Evolutionary conservation across 2,797 vertebrate genomes (phyloP).

Genomic region (Pteronotus mesoamericanus): DNA sequence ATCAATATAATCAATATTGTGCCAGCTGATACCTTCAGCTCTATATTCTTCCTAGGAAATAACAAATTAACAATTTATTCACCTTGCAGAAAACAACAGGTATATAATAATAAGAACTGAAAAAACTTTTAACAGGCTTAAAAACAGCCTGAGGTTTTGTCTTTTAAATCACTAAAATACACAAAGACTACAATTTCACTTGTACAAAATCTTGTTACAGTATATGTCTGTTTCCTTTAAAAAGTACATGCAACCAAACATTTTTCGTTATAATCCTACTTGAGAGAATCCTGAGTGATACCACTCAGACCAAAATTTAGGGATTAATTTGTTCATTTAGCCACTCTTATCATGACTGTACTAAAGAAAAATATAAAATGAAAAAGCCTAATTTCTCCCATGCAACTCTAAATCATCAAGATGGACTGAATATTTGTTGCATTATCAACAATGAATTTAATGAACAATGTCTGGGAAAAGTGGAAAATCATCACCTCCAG

Average conservation of each 20-base stretch:
- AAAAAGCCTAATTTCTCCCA: neutral
- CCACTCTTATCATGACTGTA: neutral
- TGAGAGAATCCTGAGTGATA: too few species aligned
- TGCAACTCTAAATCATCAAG: neutral
- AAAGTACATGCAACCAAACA: neutral
- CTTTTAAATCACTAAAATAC: neutral
- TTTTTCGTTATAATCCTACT: neutral
- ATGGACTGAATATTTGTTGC: neutral
- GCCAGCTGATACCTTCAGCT: constrained; percentile 96
- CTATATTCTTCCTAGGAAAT: constrained; percentile 92
- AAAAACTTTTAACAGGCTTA: constrained; percentile 15
- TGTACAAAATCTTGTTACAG: neutral
- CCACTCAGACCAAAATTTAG: neutral
- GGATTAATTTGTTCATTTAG: neutral
- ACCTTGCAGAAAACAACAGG: constrained; percentile 27
- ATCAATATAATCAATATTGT: constrained; percentile 97
- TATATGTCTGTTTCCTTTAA: neutral
- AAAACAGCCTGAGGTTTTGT: neutral
- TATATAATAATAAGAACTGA: neutral
- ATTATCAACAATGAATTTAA: constrained; percentile 13
- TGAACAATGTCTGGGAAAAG: constrained; percentile 1
- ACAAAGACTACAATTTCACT: neutral
- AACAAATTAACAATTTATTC: constrained; percentile 37
- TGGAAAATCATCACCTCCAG: neutral
- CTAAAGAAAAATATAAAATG: neutral